These are phyloP conservation scores for Chironomus tepperi DNA, from an alignment of 1,140 invertebrate genomes.

Conservation along the genomic window DNA sequence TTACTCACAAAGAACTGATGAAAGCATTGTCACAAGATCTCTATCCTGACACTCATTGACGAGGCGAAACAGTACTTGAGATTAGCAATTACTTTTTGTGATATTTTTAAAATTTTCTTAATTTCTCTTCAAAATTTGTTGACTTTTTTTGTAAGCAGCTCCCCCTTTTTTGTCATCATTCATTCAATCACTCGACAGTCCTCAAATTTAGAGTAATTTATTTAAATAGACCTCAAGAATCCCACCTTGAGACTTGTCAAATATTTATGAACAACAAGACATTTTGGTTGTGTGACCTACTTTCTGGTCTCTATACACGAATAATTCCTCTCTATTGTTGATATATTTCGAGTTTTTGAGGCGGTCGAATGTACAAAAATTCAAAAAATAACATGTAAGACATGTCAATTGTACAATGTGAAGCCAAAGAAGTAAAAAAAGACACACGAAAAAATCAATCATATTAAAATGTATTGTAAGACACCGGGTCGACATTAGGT, in stretches of 20 bases:
- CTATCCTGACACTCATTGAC: too few relatives aligned
- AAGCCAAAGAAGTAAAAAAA: neutral
- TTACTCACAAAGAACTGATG: too few relatives aligned
- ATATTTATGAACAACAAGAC: neutral
- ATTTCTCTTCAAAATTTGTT: neutral
- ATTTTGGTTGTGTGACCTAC: neutral
- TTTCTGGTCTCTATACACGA: neutral
- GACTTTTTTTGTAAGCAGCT: neutral
- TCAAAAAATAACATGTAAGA: neutral
- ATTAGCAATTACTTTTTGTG: too few relatives aligned
- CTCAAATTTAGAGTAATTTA: neutral
- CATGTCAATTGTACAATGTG: neutral
- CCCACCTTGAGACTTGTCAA: slow-evolving; percentile 2
- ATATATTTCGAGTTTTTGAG: too few relatives aligned
- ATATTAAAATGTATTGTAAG: neutral
- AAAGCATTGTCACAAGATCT: too few relatives aligned
- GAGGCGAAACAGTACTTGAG: too few relatives aligned
- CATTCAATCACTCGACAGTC: neutral
- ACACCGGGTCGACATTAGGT: neutral
- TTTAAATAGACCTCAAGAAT: neutral
- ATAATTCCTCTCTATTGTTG: neutral
- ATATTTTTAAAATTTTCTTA: neutral
- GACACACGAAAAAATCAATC: neutral
- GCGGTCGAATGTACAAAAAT: neutral
- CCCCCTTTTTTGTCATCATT: slow-evolving; percentile 4